Evolutionary conservation across 2,888 invertebrate genomes (phyloP).

Genomic region (Dryococelus australis): DNA sequence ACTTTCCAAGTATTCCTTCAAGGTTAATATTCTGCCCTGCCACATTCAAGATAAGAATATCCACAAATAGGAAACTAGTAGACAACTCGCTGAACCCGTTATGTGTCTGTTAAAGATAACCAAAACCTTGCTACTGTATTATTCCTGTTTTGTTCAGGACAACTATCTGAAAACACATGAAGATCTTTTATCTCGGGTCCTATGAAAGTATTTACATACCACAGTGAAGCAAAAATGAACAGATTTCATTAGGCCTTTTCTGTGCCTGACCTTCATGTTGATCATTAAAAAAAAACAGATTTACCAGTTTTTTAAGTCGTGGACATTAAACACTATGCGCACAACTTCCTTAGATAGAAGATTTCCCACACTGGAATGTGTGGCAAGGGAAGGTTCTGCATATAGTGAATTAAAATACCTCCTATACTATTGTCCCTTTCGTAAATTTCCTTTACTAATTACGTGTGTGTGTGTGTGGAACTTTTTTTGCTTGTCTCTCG

Average conservation of each 20-base stretch:
- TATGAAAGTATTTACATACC: background rate
- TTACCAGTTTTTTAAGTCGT: background rate
- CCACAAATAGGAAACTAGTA: background rate
- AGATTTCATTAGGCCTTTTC: background rate
- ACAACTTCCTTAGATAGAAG: background rate
- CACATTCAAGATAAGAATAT: background rate
- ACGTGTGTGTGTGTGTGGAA: background rate
- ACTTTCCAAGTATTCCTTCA: background rate
- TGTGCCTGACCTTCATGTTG: background rate
- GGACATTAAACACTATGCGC: background rate
- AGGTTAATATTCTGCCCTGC: background rate
- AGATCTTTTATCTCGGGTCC: background rate
- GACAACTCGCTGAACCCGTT: background rate
- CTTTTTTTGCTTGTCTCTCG: background rate
- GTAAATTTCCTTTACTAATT: background rate
- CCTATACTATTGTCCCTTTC: background rate
- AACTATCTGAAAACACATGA: background rate
- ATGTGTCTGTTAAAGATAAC: background rate
- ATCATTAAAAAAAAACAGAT: background rate
- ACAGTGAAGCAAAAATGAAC: background rate
- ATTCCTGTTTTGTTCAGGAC: background rate
- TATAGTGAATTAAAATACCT: background rate
- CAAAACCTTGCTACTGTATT: background rate
- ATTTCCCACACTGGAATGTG: background rate
- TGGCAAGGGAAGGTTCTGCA: background rate